Evolutionary conservation across 2,888 invertebrate species (phyloP).

Genomic region (Cordilura impudica): DNA sequence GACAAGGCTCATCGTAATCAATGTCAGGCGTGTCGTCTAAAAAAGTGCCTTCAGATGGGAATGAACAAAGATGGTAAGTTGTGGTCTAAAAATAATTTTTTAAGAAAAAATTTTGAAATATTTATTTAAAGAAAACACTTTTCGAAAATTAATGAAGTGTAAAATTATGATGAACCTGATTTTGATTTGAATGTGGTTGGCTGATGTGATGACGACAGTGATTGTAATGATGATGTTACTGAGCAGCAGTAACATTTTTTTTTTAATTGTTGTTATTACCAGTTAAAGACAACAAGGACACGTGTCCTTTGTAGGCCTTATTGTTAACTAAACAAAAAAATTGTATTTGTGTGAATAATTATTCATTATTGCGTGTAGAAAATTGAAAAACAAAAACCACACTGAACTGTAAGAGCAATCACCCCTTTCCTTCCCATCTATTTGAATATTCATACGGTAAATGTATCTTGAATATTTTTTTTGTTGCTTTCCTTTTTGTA

Average conservation of each 20-base stretch:
- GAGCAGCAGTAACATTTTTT: conserved; percentile 1
- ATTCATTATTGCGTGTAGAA: conserved; percentile 58
- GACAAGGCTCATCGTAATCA: conserved; percentile 99
- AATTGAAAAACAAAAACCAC: conserved; percentile 40
- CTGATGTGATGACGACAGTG: background rate
- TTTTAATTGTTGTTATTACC: conserved; percentile 55
- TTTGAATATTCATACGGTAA: conserved; percentile 54
- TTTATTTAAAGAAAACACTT: conserved; percentile 18
- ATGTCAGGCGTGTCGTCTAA: conserved; percentile 98
- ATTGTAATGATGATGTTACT: too few relatives aligned
- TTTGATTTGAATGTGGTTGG: conserved; percentile 41
- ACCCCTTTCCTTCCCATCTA: conserved; percentile 43
- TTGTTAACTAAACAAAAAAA: conserved; percentile 22
- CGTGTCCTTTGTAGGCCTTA: conserved; percentile 49
- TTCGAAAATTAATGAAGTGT: conserved; percentile 71
- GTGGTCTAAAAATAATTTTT: background rate
- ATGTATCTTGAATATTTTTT: conserved; percentile 19
- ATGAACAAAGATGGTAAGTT: conserved; percentile 99
- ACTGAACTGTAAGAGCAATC: conserved; percentile 26
- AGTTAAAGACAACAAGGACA: conserved; percentile 58
- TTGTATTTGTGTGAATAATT: conserved; percentile 46
- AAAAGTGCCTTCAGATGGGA: conserved; percentile 98
- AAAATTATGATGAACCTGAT: conserved; percentile 52
- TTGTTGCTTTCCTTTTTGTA: background rate
- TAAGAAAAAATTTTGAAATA: background rate